Base-by-base conservation (phyloP, 1,140 invertebrate genomes). In the Pararge aegeria region DNA sequence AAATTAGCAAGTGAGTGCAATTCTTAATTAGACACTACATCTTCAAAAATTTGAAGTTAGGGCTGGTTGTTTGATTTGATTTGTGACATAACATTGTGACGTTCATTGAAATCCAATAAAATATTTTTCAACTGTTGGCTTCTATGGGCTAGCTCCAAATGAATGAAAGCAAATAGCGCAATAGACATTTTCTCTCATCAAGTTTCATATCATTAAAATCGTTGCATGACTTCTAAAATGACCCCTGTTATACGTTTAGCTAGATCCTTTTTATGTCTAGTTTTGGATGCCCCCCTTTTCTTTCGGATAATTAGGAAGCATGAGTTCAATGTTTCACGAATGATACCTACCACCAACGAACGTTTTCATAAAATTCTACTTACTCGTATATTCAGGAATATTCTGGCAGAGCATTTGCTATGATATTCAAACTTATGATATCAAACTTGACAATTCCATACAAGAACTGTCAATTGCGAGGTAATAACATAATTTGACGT, bases 311-410 rank as follows among this genome's bases (percentile, higher is more conserved):
- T 1, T 53, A 44, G 40, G 55, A 27, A 53, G 61, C 61, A 63
- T 63, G 60, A 46, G 10, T 34, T 30, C 37, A 48, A 30, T 40
- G 27, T 56, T 51, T 44, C 7, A 15, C 29, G 21, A 42, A 38
- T 10, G 60, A 61, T 61, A 55, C 21, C 44, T 50, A 29, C 7
- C 53, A 61, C 59, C 59, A 61, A 51, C 53, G 37, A 61, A 51
- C 53, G 37, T 18, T 37, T 27, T n/a, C 9, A 20, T 20, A n/a
- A 38, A 1, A 38, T 2, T 40, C 10, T 53, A 6, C n/a, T 2
- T 24, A 24, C 2, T 24, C 7, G 2, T 24, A 4, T 24, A 24
- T 7, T 24, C 7, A 24, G 24, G 24, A 24, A 24, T 24, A 24
- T 24, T 24, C 2, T 7, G 7, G 2, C 7, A 24, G 7, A 4